A percentile compares a stretch with the other conserved stretches of the same genome.
Conservation (phyloP, 2,113 vertebrate genomes). For the Synodontis membranacea region DNA sequence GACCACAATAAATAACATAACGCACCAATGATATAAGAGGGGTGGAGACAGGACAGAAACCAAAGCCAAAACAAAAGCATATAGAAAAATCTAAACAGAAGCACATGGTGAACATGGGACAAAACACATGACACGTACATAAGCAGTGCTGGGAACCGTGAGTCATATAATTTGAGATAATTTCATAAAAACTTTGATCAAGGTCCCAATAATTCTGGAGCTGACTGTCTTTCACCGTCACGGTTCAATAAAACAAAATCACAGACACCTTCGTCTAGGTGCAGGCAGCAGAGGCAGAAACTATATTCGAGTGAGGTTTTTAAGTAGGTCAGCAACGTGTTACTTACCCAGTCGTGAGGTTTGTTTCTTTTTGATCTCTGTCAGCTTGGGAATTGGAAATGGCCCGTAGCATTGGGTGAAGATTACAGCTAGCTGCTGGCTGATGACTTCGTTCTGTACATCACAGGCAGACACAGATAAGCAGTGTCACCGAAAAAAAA, state of each 20-base stretch:
- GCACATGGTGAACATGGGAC: background rate
- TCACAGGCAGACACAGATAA: conserved; percentile 41
- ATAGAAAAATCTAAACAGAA: background rate
- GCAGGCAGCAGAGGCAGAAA: background rate
- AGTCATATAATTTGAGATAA: background rate
- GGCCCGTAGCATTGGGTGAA: conserved; percentile 81
- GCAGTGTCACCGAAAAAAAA: background rate
- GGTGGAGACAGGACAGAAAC: background rate
- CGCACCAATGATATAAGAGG: background rate
- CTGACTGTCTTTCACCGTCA: background rate
- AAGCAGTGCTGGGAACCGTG: background rate
- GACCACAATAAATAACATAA: background rate
- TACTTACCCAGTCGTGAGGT: conserved; percentile 71
- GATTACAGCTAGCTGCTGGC: conserved; percentile 78
- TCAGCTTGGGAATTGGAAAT: conserved; percentile 78
- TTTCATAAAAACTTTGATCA: background rate
- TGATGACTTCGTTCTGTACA: conserved; percentile 76
- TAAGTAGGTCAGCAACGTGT: background rate
- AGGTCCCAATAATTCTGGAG: background rate
- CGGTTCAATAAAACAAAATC: background rate
- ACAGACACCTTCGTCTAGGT: background rate
- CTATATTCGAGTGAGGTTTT: background rate
- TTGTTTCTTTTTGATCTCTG: conserved; percentile 75
- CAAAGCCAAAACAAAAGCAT: background rate
- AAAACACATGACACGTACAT: background rate